These are phyloP conservation scores for Tricholaema leucomelas DNA, from an alignment of 2,113 vertebrate genomes.

Conservation along the genomic window DNA sequence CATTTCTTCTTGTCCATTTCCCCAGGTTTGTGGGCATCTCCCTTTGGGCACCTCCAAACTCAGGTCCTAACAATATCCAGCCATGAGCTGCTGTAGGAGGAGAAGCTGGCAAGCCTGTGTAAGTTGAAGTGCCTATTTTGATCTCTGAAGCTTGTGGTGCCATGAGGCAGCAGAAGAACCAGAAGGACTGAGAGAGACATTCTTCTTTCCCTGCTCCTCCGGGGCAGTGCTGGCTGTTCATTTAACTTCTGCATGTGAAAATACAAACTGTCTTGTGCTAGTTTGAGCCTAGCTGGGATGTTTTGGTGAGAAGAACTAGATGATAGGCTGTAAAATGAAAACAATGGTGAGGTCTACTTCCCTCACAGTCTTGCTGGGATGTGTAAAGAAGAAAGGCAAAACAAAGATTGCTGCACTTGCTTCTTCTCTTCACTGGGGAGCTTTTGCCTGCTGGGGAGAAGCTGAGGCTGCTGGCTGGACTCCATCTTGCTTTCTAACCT, in stretches of 20 bases:
- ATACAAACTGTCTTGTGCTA: constrained; percentile 17
- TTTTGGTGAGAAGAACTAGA: no score
- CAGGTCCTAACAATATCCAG: neutral
- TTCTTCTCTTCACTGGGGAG: no score
- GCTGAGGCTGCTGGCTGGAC: no score
- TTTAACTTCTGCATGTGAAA: constrained; percentile 29
- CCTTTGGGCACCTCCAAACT: neutral
- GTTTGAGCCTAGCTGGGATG: no score
- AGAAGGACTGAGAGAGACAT: neutral
- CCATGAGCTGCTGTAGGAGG: neutral
- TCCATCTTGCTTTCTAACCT: no score
- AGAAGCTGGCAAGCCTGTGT: neutral
- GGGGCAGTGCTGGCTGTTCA: constrained; percentile 12
- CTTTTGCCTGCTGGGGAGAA: no score
- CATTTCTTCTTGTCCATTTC: neutral
- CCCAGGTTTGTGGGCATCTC: neutral
- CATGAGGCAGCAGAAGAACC: neutral
- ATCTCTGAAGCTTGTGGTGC: neutral
- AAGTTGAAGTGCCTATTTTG: neutral
- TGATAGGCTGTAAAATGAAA: no score
- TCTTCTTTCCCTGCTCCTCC: neutral
- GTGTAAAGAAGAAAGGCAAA: no score
- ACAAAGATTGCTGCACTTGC: no score
- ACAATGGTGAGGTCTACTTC: no score
- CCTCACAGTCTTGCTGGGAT: no score